Conservation (phyloP, 2,888 invertebrate species). For the Pilophorus perplexus region DNA sequence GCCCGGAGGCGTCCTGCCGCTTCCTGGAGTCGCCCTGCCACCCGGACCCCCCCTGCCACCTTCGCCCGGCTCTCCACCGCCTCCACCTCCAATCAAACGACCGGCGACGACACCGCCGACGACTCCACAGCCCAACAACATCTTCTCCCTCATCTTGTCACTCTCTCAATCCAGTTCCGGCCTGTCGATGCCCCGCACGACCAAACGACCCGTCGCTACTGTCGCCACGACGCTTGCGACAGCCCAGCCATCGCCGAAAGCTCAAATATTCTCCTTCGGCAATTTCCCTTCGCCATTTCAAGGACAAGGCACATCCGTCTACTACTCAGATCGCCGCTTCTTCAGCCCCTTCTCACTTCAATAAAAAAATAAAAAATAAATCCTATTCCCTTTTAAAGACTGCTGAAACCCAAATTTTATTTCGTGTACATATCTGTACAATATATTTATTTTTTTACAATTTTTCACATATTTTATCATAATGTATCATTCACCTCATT, state of each 20-base stretch:
- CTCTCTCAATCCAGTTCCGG: conserved; percentile 16
- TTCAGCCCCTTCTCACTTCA: too few relatives aligned
- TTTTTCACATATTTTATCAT: too few relatives aligned
- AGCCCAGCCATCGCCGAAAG: conserved; percentile 21
- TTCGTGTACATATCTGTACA: too few relatives aligned
- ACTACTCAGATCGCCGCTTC: too few relatives aligned
- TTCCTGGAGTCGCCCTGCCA: not conserved
- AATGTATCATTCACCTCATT: too few relatives aligned
- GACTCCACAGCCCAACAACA: conserved; percentile 13
- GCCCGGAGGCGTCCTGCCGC: not conserved
- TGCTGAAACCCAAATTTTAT: too few relatives aligned
- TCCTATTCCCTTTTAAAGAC: too few relatives aligned
- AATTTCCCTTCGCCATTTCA: conserved; percentile 1
- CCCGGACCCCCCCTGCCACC: too few relatives aligned
- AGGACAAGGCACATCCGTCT: too few relatives aligned
- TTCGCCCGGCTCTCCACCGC: not conserved
- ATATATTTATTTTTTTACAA: too few relatives aligned
- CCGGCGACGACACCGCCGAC: not conserved
- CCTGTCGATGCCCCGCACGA: conserved; percentile 2
- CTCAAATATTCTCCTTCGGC: conserved; percentile 4
- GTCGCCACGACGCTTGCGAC: not conserved
- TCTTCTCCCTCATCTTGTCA: conserved; percentile 20
- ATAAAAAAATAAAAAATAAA: too few relatives aligned
- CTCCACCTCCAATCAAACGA: not conserved
- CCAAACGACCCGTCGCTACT: not conserved